Evolutionary conservation across 2,888 invertebrate species (phyloP).

Genomic region (Aradus depressus): DNA sequence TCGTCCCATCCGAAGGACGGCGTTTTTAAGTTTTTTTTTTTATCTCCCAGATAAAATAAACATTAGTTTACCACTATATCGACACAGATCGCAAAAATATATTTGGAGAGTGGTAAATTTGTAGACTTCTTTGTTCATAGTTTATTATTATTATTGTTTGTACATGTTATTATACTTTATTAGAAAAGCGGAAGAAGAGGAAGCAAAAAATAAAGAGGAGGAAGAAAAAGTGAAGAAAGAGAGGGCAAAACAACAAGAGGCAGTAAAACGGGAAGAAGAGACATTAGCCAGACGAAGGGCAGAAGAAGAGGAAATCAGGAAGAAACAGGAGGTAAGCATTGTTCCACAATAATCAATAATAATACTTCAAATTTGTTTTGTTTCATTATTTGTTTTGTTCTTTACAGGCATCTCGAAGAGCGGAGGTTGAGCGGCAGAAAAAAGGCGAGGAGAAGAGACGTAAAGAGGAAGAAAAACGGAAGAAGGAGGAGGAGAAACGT

Average conservation of each 20-base stretch:
- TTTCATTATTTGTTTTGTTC: constrained; percentile 19
- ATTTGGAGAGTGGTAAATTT: no score
- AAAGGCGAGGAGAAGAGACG: constrained; percentile 31
- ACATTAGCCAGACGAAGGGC: constrained; percentile 31
- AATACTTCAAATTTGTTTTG: background rate
- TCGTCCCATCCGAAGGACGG: no score
- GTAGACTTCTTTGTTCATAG: no score
- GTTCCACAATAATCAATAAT: background rate
- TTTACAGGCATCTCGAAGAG: constrained; percentile 22
- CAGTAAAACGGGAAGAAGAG: constrained; percentile 40
- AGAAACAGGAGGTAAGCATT: constrained; percentile 27
- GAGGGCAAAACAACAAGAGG: constrained; percentile 41
- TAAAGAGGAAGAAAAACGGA: constrained; percentile 36
- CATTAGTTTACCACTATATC: no score
- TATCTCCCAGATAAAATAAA: no score
- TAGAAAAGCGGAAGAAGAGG: constrained; percentile 37
- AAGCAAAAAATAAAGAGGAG: constrained; percentile 42
- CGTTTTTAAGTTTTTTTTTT: no score
- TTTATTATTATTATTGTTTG: no score
- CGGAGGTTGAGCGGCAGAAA: constrained; percentile 31
- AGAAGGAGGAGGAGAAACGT: constrained; percentile 40
- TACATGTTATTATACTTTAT: no score
- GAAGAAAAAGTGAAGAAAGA: constrained; percentile 45
- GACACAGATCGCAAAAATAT: no score
- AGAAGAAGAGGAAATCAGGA: constrained; percentile 29